Evolutionary conservation across 1,140 invertebrate genomes (phyloP), one percentile per base, ranked within the genome.

Genomic region (Pteromalus puparum): DNA sequence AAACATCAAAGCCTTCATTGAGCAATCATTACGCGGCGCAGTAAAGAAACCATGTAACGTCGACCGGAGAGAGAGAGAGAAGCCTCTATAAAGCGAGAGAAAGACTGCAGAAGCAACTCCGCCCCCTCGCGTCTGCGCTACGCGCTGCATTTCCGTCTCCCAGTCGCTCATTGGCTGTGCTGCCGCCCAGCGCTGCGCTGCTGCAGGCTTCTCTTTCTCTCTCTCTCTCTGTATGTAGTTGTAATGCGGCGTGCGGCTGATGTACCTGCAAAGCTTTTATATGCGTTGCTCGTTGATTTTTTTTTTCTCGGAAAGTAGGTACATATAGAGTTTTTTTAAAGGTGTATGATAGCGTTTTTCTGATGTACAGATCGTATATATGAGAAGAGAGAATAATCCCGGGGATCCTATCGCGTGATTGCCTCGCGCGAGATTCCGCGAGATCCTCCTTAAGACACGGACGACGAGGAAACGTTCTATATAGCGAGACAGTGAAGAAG

Each of bases 111-210:
- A 26, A 73, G 42, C 61, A 83, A 77, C 74, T 83, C 74, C 82
- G 74, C 74, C 61, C 74, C 73, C 28, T 70, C 38, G 82, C 82
- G 74, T 53, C 61, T 83, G 82, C 74, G 74, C 74, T 15, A 21
- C 78, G 38, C 46, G 48, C 24, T 82, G 73, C 81, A 76, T n/a
- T 82, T 81, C 75, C 46, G 24, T 61, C 28, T 53, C 75, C 26
- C 48, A n/a, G 24, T 9, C 48, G 26, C 15, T 61, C 67, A 65
- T 77, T 65, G 12, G 18, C 15, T 30, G 34, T 28, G 3, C 75
- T 30, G 26, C 26, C 46, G 76, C 53, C 53, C 30, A 65, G 18
- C 53, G 67, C 67, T 15, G 67, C 67, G 67, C 67, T 70, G 1
- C 24, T 30, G 67, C 24, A 28, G 67, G 24, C 5, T 70, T 70